phyloP scores from a whole-genome alignment of 2,888 invertebrate species.

The Trachelus stipa region DNA sequence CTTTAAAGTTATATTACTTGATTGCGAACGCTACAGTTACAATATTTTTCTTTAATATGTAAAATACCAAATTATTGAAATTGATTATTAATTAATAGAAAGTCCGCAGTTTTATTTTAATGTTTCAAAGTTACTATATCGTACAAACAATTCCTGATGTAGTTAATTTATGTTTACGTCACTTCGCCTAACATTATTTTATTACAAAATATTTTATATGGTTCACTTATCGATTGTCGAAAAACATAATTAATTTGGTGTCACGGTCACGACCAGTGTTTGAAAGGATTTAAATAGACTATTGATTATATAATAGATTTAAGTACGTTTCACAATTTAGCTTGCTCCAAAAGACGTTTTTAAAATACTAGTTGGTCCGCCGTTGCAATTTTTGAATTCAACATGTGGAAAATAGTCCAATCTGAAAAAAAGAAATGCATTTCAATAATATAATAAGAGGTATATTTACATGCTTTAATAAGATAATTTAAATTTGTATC shows the following conservation, averaged over 20 bases:
- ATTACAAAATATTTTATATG: background rate
- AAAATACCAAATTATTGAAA: background rate
- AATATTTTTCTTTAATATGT: background rate
- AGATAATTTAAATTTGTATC: background rate
- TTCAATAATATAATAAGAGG: no score
- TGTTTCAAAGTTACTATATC: background rate
- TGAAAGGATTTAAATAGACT: background rate
- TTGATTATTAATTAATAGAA: background rate
- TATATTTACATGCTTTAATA: background rate
- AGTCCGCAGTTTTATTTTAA: background rate
- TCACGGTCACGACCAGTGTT: background rate
- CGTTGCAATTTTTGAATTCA: background rate
- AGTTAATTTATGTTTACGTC: conserved; percentile 37
- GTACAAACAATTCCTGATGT: background rate
- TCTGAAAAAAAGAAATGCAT: background rate
- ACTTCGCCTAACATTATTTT: conserved; percentile 60
- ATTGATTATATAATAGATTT: background rate
- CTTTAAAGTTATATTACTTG: background rate
- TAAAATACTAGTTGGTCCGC: background rate
- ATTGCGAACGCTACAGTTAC: background rate
- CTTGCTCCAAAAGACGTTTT: background rate
- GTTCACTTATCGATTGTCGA: background rate
- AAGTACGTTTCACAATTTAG: background rate
- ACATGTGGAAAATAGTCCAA: background rate
- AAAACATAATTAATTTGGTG: background rate